Percentiles rank a stretch among this genome's conserved stretches.
Evolutionary conservation across 2,888 invertebrate genomes (phyloP).

Genomic region (Callyntrura guangdongensis): DNA sequence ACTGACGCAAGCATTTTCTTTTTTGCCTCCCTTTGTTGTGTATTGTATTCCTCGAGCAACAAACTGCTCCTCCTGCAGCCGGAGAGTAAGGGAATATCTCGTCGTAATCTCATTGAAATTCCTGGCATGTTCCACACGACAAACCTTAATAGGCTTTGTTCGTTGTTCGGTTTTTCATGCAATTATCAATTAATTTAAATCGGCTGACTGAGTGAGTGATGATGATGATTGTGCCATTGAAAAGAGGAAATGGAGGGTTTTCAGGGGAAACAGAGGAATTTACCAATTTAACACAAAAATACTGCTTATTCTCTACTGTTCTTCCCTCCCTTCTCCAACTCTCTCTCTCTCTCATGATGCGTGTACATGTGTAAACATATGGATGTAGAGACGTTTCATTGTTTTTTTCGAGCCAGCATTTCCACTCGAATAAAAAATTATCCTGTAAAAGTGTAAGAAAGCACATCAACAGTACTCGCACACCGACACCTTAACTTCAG

Average conservation of each 20-base stretch:
- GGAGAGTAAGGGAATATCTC: conserved; percentile 37
- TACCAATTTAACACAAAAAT: conserved; percentile 30
- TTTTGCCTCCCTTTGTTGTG: conserved; percentile 18
- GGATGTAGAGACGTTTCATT: not conserved
- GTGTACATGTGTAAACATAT: not conserved
- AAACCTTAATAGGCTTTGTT: conserved; percentile 78
- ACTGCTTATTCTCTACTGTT: too few relatives aligned
- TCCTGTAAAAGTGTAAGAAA: not conserved
- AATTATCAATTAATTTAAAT: conserved; percentile 79
- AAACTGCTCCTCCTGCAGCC: not conserved
- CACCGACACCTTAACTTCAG: not conserved
- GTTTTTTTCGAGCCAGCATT: not conserved
- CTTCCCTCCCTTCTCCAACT: not conserved
- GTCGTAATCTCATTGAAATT: conserved; percentile 76
- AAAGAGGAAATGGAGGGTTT: conserved; percentile 49
- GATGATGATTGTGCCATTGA: conserved; percentile 61
- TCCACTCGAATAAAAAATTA: not conserved
- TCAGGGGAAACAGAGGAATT: conserved; percentile 56
- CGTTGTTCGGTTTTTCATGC: conserved; percentile 69
- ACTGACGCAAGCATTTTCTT: not conserved
- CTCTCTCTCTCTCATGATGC: not conserved
- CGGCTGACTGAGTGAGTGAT: conserved; percentile 71
- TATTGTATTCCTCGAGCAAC: not conserved
- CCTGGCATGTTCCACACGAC: conserved; percentile 74
- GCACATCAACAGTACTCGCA: not conserved